phyloP scores from a whole-genome alignment of 2,888 invertebrate species.

The Pyrrhopygopsis socrates region DNA sequence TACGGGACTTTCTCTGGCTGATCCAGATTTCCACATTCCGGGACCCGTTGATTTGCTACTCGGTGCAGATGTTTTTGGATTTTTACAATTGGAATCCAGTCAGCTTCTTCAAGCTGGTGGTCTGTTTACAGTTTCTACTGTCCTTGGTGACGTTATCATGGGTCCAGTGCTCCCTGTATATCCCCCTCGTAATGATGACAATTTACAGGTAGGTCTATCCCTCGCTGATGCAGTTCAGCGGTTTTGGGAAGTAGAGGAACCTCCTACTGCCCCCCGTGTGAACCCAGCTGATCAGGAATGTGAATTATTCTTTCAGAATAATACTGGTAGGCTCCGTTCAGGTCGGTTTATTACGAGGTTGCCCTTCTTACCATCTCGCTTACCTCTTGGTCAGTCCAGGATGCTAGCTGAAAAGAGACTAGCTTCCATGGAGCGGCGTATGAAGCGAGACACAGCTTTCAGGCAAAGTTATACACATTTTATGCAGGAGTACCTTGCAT shows the following conservation, averaged over 20 bases:
- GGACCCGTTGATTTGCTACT: conserved; percentile 37
- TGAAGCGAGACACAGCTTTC: not conserved
- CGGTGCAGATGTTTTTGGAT: conserved; percentile 38
- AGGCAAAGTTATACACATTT: not conserved
- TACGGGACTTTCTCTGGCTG: not conserved
- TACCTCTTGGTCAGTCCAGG: conserved; percentile 2
- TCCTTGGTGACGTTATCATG: conserved; percentile 18
- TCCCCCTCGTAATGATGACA: not conserved
- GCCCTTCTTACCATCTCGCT: not conserved
- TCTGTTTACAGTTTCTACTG: conserved; percentile 17
- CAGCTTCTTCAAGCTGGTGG: conserved; percentile 30
- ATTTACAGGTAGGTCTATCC: conserved; percentile 2
- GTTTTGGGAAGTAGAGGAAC: not conserved
- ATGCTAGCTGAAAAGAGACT: not conserved
- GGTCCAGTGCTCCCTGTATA: not conserved
- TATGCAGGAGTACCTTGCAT: conserved; percentile 15
- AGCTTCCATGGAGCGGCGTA: not conserved
- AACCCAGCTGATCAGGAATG: not conserved
- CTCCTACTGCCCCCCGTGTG: not conserved
- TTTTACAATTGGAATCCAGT: conserved; percentile 22
- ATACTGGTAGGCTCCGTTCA: conserved; percentile 32
- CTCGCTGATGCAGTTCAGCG: not conserved
- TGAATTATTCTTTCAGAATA: conserved; percentile 9
- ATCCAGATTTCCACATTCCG: conserved; percentile 21
- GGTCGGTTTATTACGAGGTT: conserved; percentile 31